Percentiles rank a stretch among this genome's conserved stretches.
Evolutionary conservation across 2,888 invertebrate genomes (phyloP).

Genomic region (Hofmannophila pseudospretella): DNA sequence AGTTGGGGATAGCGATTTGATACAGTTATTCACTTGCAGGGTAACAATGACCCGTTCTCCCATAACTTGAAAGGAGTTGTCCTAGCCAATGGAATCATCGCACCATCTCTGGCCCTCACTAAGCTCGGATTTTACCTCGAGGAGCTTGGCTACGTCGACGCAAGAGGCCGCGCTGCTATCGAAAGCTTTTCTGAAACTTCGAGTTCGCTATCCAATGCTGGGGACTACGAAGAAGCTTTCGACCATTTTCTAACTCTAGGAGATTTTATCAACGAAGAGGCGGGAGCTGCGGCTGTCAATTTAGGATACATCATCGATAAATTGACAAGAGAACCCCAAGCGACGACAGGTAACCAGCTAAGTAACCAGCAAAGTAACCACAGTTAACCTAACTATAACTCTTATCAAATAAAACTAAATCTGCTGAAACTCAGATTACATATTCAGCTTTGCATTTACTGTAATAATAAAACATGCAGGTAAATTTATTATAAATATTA

Average conservation of each 20-base stretch:
- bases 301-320: constrained; percentile 61
- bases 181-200: constrained; percentile 72
- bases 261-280: constrained; percentile 69
- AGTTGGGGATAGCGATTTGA: no score
- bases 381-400: not conserved
- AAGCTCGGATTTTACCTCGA: constrained; percentile 64
- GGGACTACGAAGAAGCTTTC: constrained; percentile 78
- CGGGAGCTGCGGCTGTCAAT: constrained; percentile 85
- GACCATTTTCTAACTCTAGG: constrained; percentile 80
- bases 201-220: constrained; percentile 64
- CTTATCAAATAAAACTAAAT: no score
- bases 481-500: no score
- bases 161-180: constrained; percentile 76
- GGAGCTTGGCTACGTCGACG: constrained; percentile 81
- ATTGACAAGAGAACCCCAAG: constrained; percentile 20
- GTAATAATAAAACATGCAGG: no score
- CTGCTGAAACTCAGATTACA: no score
- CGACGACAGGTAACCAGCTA: not conserved
- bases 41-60: constrained; percentile 61
- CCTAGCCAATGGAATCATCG: constrained; percentile 91
- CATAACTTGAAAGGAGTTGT: constrained; percentile 86
- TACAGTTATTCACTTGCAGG: no score
- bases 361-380: not conserved
- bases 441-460: no score
- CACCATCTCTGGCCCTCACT: constrained; percentile 74